Evolutionary conservation across 1,140 invertebrate genomes (phyloP).

Genomic region (Dendrolimus punctatus): DNA sequence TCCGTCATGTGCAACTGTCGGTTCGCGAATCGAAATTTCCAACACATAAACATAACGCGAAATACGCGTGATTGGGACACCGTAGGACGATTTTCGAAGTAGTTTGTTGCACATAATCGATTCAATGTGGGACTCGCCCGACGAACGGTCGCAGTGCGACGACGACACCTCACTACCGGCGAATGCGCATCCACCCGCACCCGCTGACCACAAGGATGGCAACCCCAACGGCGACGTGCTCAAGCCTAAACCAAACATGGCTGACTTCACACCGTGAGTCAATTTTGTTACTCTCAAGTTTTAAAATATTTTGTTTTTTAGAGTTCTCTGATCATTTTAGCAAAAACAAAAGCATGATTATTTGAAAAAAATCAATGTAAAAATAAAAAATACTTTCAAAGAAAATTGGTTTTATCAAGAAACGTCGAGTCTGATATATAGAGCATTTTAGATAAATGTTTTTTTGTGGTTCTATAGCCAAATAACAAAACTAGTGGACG

Average conservation of each 20-base stretch:
- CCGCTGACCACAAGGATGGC: constrained; percentile 63
- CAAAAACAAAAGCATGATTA: no score
- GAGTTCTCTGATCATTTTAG: no score
- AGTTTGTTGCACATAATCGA: constrained; percentile 74
- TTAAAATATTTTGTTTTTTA: no score
- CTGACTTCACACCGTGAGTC: constrained; percentile 61
- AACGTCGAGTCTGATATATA: no score
- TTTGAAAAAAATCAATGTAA: no score
- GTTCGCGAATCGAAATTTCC: constrained; percentile 43
- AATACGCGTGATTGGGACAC: constrained; percentile 36
- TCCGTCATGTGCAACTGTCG: constrained; percentile 70
- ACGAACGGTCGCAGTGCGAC: constrained; percentile 71
- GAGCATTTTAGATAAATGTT: no score
- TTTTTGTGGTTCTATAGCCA: no score
- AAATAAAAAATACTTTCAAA: no score
- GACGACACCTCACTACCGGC: constrained; percentile 32
- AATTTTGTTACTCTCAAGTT: no score
- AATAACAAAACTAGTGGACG: no score
- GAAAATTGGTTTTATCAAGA: no score
- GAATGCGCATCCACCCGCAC: constrained; percentile 34
- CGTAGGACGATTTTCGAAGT: constrained; percentile 72
- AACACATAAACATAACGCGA: constrained; percentile 27
- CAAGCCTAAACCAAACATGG: constrained; percentile 53
- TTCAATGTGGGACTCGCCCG: constrained; percentile 74
- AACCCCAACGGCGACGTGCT: constrained; percentile 58